Base-by-base conservation (phyloP, 1,140 invertebrate genomes). In the Euschistus heros region DNA sequence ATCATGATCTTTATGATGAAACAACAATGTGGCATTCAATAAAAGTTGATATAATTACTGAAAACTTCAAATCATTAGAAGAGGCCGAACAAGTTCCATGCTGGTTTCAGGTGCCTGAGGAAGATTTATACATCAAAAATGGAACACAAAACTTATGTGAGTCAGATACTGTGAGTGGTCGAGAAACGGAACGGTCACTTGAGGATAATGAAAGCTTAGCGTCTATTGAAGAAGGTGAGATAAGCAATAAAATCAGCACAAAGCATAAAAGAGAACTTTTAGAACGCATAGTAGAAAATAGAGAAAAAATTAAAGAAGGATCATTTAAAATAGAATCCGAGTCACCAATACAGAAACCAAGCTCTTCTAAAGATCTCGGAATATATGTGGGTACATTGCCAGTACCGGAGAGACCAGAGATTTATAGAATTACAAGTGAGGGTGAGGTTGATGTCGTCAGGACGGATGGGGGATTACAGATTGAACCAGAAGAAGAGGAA, bases 1-100 rank as follows among this genome's bases (percentile, higher is more conserved):
- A 65, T 26, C 54, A 57, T 14, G 54, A 57, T 14, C 24, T 57
- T 3, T 57, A 24, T 24, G 54, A 57, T 26, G 54, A 57, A 57
- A 24, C 24, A 24, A 57, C 14, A 17, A 57, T 57, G 54, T 57
- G 54, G 54, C 54, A 57, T 26, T 2, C 18, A 14, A 57, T 57
- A 22, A 57, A 57, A 57, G 24, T 57, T 24, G 54, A 26, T 24
- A 17, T 57, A 10, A 57, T 57, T 24, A 18, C 18, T 24, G 54
- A 57, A 4, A 26, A 57, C 2, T 57, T 24, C 24, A 0, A 22
- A 24, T 24, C 54, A 26, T 26, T 57, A 14, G 2, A 57, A 8
- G 10, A 57, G 24, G 54, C 54, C 5, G 54, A 57, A 57, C 2
- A 57, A 57, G 24, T 57, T 4, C 54, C 54, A 8, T 57, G 54